phyloP scores from a whole-genome alignment of 2,888 invertebrate genomes.

The Bruchidius siliquastri region DNA sequence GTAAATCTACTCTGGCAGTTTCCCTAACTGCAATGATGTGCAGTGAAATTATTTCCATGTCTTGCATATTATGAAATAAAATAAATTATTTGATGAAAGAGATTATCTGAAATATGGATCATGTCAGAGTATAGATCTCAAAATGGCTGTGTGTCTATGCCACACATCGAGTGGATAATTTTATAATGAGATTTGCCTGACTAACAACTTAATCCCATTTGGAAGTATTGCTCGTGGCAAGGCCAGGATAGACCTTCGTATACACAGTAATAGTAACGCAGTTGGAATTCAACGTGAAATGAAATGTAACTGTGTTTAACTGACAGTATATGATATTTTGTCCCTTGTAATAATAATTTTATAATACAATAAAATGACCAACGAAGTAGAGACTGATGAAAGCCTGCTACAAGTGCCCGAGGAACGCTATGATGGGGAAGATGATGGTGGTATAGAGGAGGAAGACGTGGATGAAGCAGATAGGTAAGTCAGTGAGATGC shows the following conservation, averaged over 20 bases:
- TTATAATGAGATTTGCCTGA: background rate
- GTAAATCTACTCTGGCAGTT: too few species aligned
- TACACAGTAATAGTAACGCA: background rate
- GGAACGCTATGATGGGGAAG: background rate
- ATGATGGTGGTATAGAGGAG: background rate
- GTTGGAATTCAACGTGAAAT: background rate
- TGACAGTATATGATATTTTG: too few species aligned
- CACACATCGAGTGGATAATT: background rate
- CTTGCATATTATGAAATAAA: too few species aligned
- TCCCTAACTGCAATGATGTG: too few species aligned
- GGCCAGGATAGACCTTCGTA: background rate
- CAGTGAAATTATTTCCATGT: too few species aligned
- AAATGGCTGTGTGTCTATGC: background rate
- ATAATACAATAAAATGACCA: background rate
- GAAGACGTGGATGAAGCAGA: background rate
- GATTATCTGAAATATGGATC: too few species aligned
- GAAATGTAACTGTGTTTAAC: background rate
- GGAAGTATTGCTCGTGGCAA: background rate
- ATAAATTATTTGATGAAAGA: too few species aligned
- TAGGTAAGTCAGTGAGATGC: background rate
- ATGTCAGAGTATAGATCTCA: too few species aligned
- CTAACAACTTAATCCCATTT: background rate
- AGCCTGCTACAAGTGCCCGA: background rate
- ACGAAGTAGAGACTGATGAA: background rate
- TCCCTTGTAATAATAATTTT: background rate